Evolutionary conservation across 1,140 invertebrate genomes (phyloP), one percentile per base, ranked within the genome.

Genomic region (Polypedilum pembai): DNA sequence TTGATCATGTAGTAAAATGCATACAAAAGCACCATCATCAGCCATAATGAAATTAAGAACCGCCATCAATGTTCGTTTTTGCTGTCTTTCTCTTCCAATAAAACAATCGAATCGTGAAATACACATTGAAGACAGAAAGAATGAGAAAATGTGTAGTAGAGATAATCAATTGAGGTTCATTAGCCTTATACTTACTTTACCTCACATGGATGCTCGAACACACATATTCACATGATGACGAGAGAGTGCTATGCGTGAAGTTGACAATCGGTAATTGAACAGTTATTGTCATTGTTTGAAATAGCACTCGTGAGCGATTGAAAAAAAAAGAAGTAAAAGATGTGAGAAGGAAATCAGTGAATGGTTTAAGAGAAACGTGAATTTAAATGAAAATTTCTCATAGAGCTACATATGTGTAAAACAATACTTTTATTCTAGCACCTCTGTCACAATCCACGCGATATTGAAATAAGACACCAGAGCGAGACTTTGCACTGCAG

Each of bases 21-120:
- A 69, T 69, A 69, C 65, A 69, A 8, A 69, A 69, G 17, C 65
- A 69, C 65, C 65, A 69, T 69, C 65, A 69, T n/a, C 8, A 18
- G 20, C 5, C 8, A 18, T 66, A 17, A 18, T 21, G 65, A 69
- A 69, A 69, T 69, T 69, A 18, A 69, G 65, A 69, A 69, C 65
- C 65, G 18, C 65, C 65, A 69, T 69, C 65, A 56, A 10, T 56
- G 4, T 15, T 56, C 45, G 15, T 15, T 56, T 56, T 56, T n/a
- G n/a, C 24, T 33, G 24, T 33, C 24, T 56, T 56, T 56, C 45
- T 56, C 12, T 56, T 56, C 12, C 45, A 56, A 56, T 56, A 56
- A 45, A 56, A 56, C 45, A 56, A 56, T 56, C 45, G 45, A 56
- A n/a, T 56, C 12, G n/a, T 56, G 45, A 15, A 56, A 33, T 33